Percentiles rank a stretch among this genome's conserved stretches.
These are phyloP conservation scores for Desoria tigrina DNA, from an alignment of 2,888 invertebrate genomes.

Conservation along the genomic window DNA sequence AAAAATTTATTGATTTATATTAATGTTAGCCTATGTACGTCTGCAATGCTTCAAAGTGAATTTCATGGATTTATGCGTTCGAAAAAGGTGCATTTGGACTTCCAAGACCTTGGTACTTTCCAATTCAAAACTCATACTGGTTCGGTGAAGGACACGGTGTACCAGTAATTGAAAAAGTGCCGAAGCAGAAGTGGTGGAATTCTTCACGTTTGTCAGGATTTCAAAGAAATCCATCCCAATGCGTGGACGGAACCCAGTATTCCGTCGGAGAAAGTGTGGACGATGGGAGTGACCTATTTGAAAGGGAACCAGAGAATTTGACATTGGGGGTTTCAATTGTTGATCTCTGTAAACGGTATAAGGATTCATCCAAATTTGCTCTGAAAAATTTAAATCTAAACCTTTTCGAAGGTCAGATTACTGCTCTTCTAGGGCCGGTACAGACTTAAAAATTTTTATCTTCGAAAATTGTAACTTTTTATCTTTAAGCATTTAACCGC, in stretches of 20 bases:
- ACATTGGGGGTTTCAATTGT: slow-evolving; percentile 59
- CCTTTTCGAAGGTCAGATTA: slow-evolving; percentile 80
- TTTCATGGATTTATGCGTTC: background rate
- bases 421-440: slow-evolving; percentile 68
- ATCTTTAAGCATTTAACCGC: background rate
- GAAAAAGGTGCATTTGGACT: slow-evolving; percentile 61
- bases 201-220: slow-evolving; percentile 19
- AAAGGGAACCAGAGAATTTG: slow-evolving; percentile 58
- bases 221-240: slow-evolving; percentile 16
- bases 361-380: slow-evolving; percentile 59
- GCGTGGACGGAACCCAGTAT: slow-evolving; percentile 10
- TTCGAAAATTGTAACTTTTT: slow-evolving; percentile 54
- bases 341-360: slow-evolving; percentile 58
- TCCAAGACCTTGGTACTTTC: slow-evolving; percentile 61
- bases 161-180: background rate
- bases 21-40: background rate
- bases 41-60: background rate
- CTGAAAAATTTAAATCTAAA: slow-evolving; percentile 72
- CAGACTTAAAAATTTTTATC: too few relatives aligned
- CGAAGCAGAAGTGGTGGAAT: slow-evolving; percentile 21
- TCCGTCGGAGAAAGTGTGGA: slow-evolving; percentile 10
- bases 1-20: background rate
- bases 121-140: slow-evolving; percentile 60
- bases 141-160: slow-evolving; percentile 52
- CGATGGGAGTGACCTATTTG: slow-evolving; percentile 54